Percentiles rank a stretch among this genome's conserved stretches.
phyloP scores from a whole-genome alignment of 2,113 vertebrate species.

The Anguilla japonica region DNA sequence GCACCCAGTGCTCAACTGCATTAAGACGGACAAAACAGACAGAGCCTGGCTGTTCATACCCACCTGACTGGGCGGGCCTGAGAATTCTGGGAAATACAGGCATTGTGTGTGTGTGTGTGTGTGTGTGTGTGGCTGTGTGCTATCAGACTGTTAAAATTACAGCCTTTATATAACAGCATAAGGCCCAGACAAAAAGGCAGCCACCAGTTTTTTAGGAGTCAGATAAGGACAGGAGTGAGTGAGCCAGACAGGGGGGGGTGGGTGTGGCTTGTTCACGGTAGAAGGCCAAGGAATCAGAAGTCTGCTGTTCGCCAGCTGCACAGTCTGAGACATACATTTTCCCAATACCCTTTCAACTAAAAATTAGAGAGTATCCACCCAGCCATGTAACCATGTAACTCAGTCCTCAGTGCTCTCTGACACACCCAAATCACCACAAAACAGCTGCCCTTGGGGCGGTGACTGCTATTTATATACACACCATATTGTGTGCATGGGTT shows the following conservation, averaged over 20 bases:
- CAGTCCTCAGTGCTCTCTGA: neutral
- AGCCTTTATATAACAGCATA: neutral
- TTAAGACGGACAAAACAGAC: neutral
- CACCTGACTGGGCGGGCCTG: neutral
- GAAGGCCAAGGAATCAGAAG: neutral
- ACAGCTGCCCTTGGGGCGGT: constrained; percentile 17
- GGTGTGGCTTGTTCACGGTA: neutral
- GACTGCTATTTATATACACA: neutral
- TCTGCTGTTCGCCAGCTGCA: neutral
- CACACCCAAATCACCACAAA: constrained; percentile 18
- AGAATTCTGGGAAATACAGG: neutral
- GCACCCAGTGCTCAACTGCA: neutral
- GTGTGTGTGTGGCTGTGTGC: neutral
- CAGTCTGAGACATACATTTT: neutral
- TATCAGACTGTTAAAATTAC: neutral
- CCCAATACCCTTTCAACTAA: neutral
- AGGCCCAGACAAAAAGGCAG: neutral
- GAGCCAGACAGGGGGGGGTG: neutral
- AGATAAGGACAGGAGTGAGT: neutral
- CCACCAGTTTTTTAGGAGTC: neutral
- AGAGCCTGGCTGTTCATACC: neutral
- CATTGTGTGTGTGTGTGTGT: neutral
- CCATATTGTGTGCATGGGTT: neutral
- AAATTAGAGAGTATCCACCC: constrained; percentile 7
- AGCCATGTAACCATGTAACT: neutral